Base-by-base conservation (phyloP, 1,140 invertebrate genomes). In the Heliconius congener region DNA sequence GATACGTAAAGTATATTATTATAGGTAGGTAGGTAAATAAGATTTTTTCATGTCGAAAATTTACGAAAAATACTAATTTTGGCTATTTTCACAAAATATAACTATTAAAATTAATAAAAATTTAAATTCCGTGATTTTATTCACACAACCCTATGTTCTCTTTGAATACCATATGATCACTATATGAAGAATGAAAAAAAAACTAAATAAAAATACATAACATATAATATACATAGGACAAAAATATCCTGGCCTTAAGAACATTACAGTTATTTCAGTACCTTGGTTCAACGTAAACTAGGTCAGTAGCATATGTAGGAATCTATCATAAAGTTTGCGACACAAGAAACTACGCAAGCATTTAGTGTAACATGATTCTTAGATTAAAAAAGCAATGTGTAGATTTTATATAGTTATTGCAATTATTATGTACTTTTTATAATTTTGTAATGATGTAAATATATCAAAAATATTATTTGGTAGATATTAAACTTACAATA, bases 231-330 rank as follows among this genome's bases (percentile, higher is more conserved):
- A 57, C 19, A 16, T 71, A 71, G 18, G 50, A 77, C 76, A 81
- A 77, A 77, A 66, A 76, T 83, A 83, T 55, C 23, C 74, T 85
- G 85, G 82, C 84, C 81, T 85, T 84, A 83, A 83, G 80, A 76
- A 76, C 42, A 74, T 78, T 80, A 81, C 73, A 84, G 84, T 83
- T 90, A 90, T 90, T 90, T 89, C 78, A 78, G 86, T 90, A 82
- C 71, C 71, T 71, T 79, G 72, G 80, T 83, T 79, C 80, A 85
- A 80, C 73, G 71, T 83, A 83, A 89, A 87, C 75, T 88, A 86
- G 89, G 86, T 85, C 88, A 84, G 77, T 82, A 82, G 78, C 87
- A 85, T 84, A 82, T 85, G 87, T 84, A 83, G 84, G 82, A 81
- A 83, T 88, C 85, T 87, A 88, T 88, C 84, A 85, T 52, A 46